Base-by-base conservation (phyloP, 2,888 invertebrate genomes). In the Tetramorium bicarinatum region DNA sequence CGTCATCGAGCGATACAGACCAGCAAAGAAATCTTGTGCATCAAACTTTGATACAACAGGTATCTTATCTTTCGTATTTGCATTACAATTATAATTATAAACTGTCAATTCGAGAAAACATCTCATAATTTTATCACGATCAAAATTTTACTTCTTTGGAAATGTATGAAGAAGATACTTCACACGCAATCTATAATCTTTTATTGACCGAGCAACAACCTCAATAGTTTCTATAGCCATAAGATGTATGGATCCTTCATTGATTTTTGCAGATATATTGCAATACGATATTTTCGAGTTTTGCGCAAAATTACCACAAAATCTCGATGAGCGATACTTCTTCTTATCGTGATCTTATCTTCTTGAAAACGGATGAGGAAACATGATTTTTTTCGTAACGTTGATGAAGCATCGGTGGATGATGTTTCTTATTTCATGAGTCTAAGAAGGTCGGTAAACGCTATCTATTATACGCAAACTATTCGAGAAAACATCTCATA, bases 21-120 rank as follows among this genome's bases (percentile, higher is more conserved):
- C 72, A 11, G 66, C 41, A 18, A 62, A 47, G n/a, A 25, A 29
- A 61, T 18, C 49, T 21, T 52, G 52, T 29, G 13, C 9, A 13
- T 61, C 29, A 11, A 34, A 56, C 13, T 47, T 79, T 2, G 47
- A 79, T 29, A 21, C 7, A 34, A 25, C 69, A 69, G 79, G 79
- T 79, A 79, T 21, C 8, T 54, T 29, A n/a, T 76, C 18, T 25
- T 29, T 34, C n/a, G 2, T 13, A n/a, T 21, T 34, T 56, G 18
- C 34, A 69, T 29, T 49, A n/a, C 61, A 62, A n/a, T 34, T 47
- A n/a, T 11, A 62, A n/a, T 34, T 47, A n/a, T 11, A 47, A 47
- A 47, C 7, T 34, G n/a, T n/a, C n/a, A n/a, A n/a, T n/a, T n/a
- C n/a, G n/a, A n/a, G n/a, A n/a, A n/a, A n/a, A n/a, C n/a, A n/a